Percentiles rank a stretch among this genome's conserved stretches.
Conservation (phyloP, 2,113 vertebrate species). For the Recurvirostra avosetta region DNA sequence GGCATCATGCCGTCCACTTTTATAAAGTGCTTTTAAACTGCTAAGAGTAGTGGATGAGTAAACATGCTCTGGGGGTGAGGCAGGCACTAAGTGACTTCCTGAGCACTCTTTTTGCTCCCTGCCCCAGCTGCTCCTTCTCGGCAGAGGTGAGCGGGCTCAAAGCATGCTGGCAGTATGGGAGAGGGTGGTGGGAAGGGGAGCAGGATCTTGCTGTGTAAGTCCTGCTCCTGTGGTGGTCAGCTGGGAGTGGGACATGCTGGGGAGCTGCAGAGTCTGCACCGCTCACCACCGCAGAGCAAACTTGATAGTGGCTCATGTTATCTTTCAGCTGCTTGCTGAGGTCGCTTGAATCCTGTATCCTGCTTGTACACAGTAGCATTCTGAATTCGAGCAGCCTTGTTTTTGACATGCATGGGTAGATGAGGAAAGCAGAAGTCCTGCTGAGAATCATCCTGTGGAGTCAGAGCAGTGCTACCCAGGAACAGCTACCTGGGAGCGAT, state of each 20-base stretch:
- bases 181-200: neutral
- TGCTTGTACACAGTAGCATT: neutral
- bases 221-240: neutral
- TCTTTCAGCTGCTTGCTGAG: neutral
- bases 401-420: neutral
- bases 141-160: neutral
- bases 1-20: fast-evolving
- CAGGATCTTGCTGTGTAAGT: neutral
- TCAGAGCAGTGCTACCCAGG: fast-evolving
- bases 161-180: neutral
- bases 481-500: fast-evolving
- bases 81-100: neutral
- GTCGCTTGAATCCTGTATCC: fast-evolving
- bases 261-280: neutral
- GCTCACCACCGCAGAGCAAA: fast-evolving
- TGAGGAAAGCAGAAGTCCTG: neutral
- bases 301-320: neutral
- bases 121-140: neutral
- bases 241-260: fast-evolving
- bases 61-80: neutral
- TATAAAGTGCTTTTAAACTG: neutral
- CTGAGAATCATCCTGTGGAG: neutral
- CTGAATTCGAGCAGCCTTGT: neutral
- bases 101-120: neutral
- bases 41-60: neutral